A percentile compares a stretch with the other conserved stretches of the same genome.
Evolutionary conservation across 2,797 vertebrate genomes (phyloP).

Genomic region (Lycodopsis pacificus): DNA sequence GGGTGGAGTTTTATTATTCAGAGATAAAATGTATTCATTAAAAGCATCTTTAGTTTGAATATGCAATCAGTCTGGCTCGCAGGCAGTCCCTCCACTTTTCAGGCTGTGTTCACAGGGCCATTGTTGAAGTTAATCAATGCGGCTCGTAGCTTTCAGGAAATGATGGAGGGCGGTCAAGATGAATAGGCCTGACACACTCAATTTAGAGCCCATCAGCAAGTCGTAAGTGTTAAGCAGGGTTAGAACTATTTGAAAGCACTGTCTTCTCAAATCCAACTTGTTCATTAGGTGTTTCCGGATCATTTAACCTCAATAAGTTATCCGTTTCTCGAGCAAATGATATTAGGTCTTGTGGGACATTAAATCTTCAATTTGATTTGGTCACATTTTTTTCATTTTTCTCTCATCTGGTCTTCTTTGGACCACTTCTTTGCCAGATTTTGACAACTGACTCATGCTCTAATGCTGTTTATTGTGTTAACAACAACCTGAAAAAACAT

Average conservation of each 20-base stretch:
- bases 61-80: slow-evolving; percentile 58
- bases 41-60: slow-evolving; percentile 45
- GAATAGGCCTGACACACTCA: slow-evolving; percentile 70
- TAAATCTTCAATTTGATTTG: slow-evolving; percentile 26
- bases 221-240: slow-evolving; percentile 57
- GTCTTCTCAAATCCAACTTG: slow-evolving; percentile 60
- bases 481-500: slow-evolving; percentile 19
- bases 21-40: slow-evolving; percentile 40
- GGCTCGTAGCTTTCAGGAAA: slow-evolving; percentile 58
- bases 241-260: slow-evolving; percentile 74
- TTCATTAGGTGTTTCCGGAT: slow-evolving; percentile 77
- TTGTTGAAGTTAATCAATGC: slow-evolving; percentile 74
- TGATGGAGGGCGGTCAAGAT: slow-evolving; percentile 64
- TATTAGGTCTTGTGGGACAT: slow-evolving; percentile 23
- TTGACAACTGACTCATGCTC: neutral
- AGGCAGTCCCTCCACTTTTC: slow-evolving; percentile 50
- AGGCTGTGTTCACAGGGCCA: slow-evolving; percentile 63
- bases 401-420: neutral
- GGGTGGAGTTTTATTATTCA: slow-evolving; percentile 43
- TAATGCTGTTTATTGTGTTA: neutral
- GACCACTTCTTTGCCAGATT: neutral
- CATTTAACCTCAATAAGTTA: slow-evolving; percentile 72
- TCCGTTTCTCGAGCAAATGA: slow-evolving; percentile 69
- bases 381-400: neutral
- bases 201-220: slow-evolving; percentile 72